Evolutionary conservation across 2,113 vertebrate genomes (phyloP).

Genomic region (Smithornis capensis): DNA sequence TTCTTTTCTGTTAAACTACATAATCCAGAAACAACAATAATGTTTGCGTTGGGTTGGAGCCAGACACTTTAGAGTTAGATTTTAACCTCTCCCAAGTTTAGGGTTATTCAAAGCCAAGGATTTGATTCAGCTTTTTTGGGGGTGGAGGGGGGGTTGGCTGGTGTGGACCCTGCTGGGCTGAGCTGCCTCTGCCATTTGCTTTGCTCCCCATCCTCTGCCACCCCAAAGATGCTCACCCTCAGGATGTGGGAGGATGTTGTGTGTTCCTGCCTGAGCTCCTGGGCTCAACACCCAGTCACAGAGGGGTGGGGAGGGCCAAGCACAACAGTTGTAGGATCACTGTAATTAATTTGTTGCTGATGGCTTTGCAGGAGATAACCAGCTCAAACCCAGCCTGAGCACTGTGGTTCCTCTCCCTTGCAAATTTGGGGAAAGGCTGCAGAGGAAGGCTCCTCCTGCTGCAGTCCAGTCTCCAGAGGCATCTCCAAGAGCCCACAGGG

Average conservation of each 20-base stretch:
- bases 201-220: background rate
- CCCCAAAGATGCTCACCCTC: background rate
- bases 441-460: background rate
- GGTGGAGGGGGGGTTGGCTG: background rate
- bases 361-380: background rate
- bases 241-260: fast-evolving
- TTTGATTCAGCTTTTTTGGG: background rate
- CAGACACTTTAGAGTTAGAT: background rate
- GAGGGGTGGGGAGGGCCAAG: background rate
- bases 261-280: background rate
- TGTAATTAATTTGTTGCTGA: background rate
- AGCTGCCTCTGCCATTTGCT: background rate
- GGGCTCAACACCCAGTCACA: background rate
- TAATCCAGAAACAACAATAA: conserved; percentile 43
- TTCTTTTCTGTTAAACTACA: conserved; percentile 27
- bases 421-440: background rate
- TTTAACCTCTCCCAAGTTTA: background rate
- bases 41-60: conserved; percentile 29
- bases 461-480: background rate
- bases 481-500: background rate
- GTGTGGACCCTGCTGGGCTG: background rate
- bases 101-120: background rate
- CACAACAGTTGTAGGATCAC: background rate
- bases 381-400: background rate
- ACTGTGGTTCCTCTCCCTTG: fast-evolving